Base-by-base conservation (phyloP, 2,797 vertebrate genomes). In the Urocyon cinereoargenteus region DNA sequence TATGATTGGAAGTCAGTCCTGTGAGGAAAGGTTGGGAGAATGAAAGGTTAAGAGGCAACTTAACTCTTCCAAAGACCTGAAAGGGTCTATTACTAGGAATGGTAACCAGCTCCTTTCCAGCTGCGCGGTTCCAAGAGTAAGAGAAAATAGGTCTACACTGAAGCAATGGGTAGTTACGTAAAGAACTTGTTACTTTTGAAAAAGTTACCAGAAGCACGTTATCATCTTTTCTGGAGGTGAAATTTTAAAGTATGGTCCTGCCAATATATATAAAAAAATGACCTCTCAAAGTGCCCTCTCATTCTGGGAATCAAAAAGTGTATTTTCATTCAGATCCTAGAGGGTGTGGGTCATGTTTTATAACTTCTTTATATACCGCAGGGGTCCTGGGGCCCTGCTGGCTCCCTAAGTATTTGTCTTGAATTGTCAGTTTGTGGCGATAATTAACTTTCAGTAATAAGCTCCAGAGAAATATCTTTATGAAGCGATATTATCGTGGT, bases 361-460 rank as follows among this genome's bases (percentile, higher is more conserved):
- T 87, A 36, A 36, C n/a, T 83, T 95, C 64, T 79, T 88, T 85
- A 45, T 96, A 61, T 92, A 87, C 78, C 53, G 21, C 87, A 81
- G 79, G 75, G 18, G 5, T 73, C 70, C 68, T 90, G 73, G n/a
- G 51, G 49, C 51, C 64, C 86, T 36, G 31, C 6, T 90, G 61
- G 18, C 28, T 96, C 59, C 66, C 78, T 51, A 95, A 97, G 22
- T 82, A 94, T 92, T 97, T 96, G 45, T 59, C 92, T 86, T 93
- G n/a, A 97, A 86, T 92, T 94, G 87, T 97, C 77, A 83, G 1
- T 92, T 95, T 97, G 91, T 94, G 87, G 45, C 36, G 81, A 40
- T 96, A 93, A 95, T 94, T 95, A 97, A 90, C 94, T 92, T 96
- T 82, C 86, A 82, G 77, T 94, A 86, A 72, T 88, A 90, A 96